phyloP scores from a whole-genome alignment of 2,113 vertebrate species.

The Catharus minimus region DNA sequence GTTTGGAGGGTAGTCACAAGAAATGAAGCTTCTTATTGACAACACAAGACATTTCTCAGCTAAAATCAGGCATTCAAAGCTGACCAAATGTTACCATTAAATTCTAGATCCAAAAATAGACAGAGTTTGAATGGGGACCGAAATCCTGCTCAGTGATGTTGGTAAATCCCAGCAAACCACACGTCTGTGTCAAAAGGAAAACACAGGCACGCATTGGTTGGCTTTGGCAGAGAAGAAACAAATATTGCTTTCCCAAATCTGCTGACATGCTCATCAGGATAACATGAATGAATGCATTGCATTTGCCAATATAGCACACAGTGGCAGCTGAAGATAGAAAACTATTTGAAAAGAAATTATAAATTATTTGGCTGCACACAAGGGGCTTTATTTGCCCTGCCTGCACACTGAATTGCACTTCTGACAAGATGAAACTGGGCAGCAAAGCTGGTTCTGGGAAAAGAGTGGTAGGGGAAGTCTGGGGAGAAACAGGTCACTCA shows the following conservation, averaged over 20 bases:
- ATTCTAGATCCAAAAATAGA: background rate
- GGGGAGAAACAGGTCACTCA: background rate
- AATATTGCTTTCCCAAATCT: background rate
- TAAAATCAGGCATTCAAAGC: background rate
- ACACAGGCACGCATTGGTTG: background rate
- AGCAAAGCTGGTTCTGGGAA: background rate
- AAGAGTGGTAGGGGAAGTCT: background rate
- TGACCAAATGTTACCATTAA: background rate
- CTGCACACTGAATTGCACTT: background rate
- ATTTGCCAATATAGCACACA: background rate
- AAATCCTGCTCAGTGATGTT: background rate
- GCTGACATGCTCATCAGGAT: background rate
- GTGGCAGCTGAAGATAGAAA: constrained; percentile 2
- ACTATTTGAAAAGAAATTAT: background rate
- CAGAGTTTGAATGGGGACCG: background rate
- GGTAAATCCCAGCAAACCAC: constrained; percentile 20
- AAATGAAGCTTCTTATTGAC: background rate
- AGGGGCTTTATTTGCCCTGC: background rate
- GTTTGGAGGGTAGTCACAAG: background rate
- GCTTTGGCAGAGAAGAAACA: background rate
- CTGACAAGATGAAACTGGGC: background rate
- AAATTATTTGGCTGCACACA: background rate
- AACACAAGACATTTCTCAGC: background rate
- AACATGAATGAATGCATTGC: background rate
- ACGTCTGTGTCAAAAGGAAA: background rate